A percentile compares a stretch with the other conserved stretches of the same genome.
These are phyloP conservation scores for Sardinella longiceps DNA, from an alignment of 2,797 vertebrate species.

Conservation along the genomic window DNA sequence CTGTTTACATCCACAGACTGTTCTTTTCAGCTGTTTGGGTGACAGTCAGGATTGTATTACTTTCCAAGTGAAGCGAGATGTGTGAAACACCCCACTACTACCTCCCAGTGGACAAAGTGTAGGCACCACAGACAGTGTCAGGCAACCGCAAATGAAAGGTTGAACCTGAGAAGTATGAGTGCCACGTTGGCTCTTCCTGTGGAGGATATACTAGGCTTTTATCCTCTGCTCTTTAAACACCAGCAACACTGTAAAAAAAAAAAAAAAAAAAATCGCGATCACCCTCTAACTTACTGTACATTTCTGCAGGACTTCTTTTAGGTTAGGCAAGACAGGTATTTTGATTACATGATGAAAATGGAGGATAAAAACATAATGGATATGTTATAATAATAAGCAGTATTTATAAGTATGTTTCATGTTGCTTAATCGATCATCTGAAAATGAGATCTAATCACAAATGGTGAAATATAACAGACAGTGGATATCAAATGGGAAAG, in stretches of 20 bases:
- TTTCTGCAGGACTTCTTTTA: not conserved
- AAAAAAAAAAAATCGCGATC: not conserved
- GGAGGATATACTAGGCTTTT: not conserved
- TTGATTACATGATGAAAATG: not conserved
- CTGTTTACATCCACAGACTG: conserved; percentile 7
- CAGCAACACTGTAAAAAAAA: not conserved
- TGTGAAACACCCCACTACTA: conserved; percentile 38
- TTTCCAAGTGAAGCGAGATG: conserved; percentile 2
- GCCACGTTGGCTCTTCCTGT: not conserved
- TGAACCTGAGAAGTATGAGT: not conserved
- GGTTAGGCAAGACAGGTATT: not conserved
- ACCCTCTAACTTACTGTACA: not conserved
- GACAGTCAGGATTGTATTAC: not conserved
- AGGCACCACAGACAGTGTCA: not conserved
- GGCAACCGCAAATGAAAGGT: not conserved
- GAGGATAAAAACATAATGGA: not conserved
- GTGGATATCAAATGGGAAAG: not conserved
- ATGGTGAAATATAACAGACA: not conserved
- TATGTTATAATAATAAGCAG: not conserved
- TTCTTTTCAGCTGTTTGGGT: not conserved
- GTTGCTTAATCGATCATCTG: not conserved
- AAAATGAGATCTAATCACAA: not conserved
- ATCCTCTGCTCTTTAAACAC: not conserved
- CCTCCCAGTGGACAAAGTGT: conserved; percentile 48
- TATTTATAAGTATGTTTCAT: not conserved